Evolutionary conservation across 2,797 vertebrate genomes (phyloP).

Genomic region (Chaenodraco wilsoni): DNA sequence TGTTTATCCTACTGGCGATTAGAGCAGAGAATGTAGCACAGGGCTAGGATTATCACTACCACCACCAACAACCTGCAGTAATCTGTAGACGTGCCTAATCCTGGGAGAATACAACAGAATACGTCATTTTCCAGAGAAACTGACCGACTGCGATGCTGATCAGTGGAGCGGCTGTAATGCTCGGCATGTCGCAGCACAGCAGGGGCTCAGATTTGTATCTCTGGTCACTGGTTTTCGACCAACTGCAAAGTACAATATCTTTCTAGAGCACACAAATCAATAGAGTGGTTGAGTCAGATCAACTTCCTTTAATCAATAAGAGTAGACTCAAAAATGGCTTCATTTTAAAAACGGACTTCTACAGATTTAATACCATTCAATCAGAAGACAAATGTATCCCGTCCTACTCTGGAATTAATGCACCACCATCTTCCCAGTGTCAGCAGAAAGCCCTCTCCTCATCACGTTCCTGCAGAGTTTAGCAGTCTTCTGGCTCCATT

Average conservation of each 20-base stretch:
- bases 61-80: constrained; percentile 9
- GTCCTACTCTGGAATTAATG: constrained; percentile 41
- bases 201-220: constrained; percentile 36
- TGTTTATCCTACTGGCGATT: constrained; percentile 5
- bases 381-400: constrained; percentile 27
- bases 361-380: constrained; percentile 20
- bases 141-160: constrained; percentile 1
- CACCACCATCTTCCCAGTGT: constrained; percentile 32
- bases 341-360: constrained; percentile 18
- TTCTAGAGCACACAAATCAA: constrained; percentile 48
- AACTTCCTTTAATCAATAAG: constrained; percentile 37
- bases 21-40: neutral
- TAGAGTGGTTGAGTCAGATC: constrained; percentile 39
- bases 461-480: constrained; percentile 62
- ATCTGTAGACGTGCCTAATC: constrained; percentile 1
- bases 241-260: constrained; percentile 23
- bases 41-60: neutral
- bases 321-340: constrained; percentile 26
- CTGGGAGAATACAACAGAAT: neutral
- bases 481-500: constrained; percentile 48
- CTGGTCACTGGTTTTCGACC: constrained; percentile 25
- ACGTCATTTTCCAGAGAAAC: neutral
- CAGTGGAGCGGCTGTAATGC: neutral
- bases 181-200: constrained; percentile 16
- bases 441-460: constrained; percentile 64